phyloP scores from a whole-genome alignment of 2,113 vertebrate species.

The Arvicanthis niloticus region DNA sequence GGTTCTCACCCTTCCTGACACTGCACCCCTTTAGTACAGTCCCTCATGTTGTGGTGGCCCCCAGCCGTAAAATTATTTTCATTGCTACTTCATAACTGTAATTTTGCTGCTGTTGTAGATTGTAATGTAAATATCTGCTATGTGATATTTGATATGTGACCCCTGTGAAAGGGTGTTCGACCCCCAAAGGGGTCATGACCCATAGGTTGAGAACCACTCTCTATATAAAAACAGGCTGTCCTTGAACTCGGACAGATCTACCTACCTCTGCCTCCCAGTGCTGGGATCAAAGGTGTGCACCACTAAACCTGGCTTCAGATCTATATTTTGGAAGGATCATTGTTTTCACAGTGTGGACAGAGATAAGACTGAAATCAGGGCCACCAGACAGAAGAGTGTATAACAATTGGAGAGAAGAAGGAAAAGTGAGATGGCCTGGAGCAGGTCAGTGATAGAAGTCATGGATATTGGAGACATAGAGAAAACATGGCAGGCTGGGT shows the following conservation, averaged over 20 bases:
- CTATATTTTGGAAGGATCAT: constrained; percentile 51
- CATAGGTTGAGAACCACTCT: too few relatives aligned
- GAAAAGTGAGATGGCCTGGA: constrained; percentile 21
- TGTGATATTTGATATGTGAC: too few relatives aligned
- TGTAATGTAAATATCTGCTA: too few relatives aligned
- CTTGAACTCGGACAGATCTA: neutral
- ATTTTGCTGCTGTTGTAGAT: too few relatives aligned
- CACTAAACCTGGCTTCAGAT: neutral
- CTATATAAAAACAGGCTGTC: neutral
- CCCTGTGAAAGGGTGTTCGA: too few relatives aligned
- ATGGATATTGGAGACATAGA: neutral
- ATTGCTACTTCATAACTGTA: too few relatives aligned
- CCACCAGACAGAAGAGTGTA: neutral
- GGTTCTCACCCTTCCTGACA: too few relatives aligned
- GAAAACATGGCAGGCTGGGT: neutral
- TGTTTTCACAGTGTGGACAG: neutral
- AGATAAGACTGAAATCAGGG: neutral
- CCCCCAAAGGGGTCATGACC: too few relatives aligned
- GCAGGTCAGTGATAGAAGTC: neutral
- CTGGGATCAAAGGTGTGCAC: neutral
- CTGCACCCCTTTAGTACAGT: too few relatives aligned
- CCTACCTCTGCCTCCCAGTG: neutral
- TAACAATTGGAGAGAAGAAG: neutral
- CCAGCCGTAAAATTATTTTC: too few relatives aligned
- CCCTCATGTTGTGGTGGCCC: too few relatives aligned